Base-by-base conservation (phyloP, 2,888 invertebrate genomes). In the Trachelus troglodyta region DNA sequence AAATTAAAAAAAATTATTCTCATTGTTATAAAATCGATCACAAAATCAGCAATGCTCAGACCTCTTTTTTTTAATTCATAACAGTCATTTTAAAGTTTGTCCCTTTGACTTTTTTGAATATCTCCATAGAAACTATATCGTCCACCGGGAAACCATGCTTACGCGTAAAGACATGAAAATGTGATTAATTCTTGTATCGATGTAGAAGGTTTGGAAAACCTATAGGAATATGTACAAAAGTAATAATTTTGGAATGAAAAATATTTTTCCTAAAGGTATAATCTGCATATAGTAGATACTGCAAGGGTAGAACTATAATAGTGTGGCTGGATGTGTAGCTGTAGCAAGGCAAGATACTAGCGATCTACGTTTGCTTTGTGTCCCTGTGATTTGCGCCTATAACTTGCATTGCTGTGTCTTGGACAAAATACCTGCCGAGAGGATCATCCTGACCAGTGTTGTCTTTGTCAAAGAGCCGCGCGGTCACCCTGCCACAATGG, bases 381-480 rank as follows among this genome's bases (percentile, higher is more conserved):
- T 56, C 56, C 23, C 56, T 56, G 56, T 56, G 56, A 23, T 56
- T 23, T 56, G 23, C 15, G 23, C 56, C 6, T 56, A 56, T 56
- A 56, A 6, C 23, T 23, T 56, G 56, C 56, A 56, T 56, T 56
- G 2, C 2, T 56, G 56, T 56, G 23, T 56, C 40, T 56, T 23
- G 56, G 23, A 15, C 56, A 9, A 56, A 87, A 85, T 93, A 96
- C 97, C 97, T 97, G 94, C 98, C 98, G 89, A 98, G 95, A 88
- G 95, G 95, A 93, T 98, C 98, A 93, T 98, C 98, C 91, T 95
- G 95, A 91, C 96, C 96, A 87, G 97, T 95, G 90, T 96, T 95
- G 94, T 98, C 98, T 95, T 97, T 97, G 94, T 98, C 98, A 94
- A 94, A 97, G 88, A 98, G 95, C 91, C 96, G 94, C 89, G 92